phyloP scores from a whole-genome alignment of 2,113 vertebrate species.

The Nothoprocta perdicaria region DNA sequence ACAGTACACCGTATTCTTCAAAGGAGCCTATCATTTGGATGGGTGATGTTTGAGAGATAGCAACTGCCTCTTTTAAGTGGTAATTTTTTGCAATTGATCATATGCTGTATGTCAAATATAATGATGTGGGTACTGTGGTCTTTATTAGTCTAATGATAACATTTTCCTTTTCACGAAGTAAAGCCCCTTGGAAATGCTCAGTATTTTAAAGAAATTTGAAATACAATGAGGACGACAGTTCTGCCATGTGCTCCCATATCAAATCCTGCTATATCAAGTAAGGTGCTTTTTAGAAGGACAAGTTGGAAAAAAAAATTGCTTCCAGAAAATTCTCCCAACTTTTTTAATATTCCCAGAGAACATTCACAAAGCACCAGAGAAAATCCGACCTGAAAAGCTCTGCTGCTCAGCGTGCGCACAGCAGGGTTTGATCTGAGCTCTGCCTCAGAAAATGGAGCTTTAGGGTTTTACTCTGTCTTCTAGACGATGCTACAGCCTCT shows the following conservation, averaged over 20 bases:
- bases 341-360: background rate
- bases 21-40: background rate
- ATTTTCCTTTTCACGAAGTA: background rate
- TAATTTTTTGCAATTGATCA: background rate
- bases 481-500: background rate
- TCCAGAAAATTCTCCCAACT: background rate
- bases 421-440: background rate
- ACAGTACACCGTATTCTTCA: background rate
- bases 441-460: slow-evolving; percentile 9
- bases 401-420: fast-evolving
- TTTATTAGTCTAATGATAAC: background rate
- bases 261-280: background rate
- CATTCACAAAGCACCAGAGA: background rate
- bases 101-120: background rate
- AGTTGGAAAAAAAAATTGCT: background rate
- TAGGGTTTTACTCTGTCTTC: background rate
- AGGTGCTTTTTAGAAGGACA: background rate
- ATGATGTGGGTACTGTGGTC: background rate
- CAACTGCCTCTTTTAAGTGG: slow-evolving; percentile 1
- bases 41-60: background rate
- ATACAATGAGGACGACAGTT: background rate
- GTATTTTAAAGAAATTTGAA: background rate
- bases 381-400: slow-evolving; percentile 1
- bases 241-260: background rate
- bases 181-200: background rate